These are phyloP conservation scores for Caenorhabditis virilis DNA, from an alignment of 2,888 invertebrate genomes.

Conservation along the genomic window DNA sequence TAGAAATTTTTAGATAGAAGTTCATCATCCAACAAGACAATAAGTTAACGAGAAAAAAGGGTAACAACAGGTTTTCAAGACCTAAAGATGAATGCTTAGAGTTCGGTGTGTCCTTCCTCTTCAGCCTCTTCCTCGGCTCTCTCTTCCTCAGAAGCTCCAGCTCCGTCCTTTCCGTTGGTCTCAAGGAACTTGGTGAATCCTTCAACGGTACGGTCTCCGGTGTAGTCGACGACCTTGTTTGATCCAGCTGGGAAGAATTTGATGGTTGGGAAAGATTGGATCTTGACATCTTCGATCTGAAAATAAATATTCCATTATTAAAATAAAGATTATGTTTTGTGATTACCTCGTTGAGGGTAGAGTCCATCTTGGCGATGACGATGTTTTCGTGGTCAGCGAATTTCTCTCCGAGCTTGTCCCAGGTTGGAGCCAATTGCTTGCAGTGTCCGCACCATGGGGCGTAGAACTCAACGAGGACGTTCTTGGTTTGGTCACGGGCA, in stretches of 20 bases:
- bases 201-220: constrained; percentile 90
- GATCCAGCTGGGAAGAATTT: constrained; percentile 90
- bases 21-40: constrained; percentile 5
- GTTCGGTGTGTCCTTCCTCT: constrained; percentile 55
- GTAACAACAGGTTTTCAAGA: constrained; percentile 33
- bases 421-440: constrained; percentile 94
- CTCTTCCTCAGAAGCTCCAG: constrained; percentile 65
- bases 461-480: constrained; percentile 94
- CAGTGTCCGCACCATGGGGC: constrained; percentile 81
- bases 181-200: constrained; percentile 92
- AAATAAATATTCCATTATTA: constrained; percentile 10
- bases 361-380: constrained; percentile 97
- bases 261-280: constrained; percentile 80
- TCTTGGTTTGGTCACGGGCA: constrained; percentile 83
- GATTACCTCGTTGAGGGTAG: constrained; percentile 89
- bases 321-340: background rate
- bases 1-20: too few relatives aligned
- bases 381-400: constrained; percentile 81
- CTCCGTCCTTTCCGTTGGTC: constrained; percentile 81
- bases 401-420: constrained; percentile 91
- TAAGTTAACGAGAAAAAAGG: background rate
- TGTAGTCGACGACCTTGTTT: constrained; percentile 87
- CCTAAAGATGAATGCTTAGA: constrained; percentile 37
- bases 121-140: constrained; percentile 66
- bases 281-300: constrained; percentile 66